These are phyloP conservation scores for Myrmophylax atrothorax DNA, from an alignment of 2,113 vertebrate genomes.

Conservation along the genomic window DNA sequence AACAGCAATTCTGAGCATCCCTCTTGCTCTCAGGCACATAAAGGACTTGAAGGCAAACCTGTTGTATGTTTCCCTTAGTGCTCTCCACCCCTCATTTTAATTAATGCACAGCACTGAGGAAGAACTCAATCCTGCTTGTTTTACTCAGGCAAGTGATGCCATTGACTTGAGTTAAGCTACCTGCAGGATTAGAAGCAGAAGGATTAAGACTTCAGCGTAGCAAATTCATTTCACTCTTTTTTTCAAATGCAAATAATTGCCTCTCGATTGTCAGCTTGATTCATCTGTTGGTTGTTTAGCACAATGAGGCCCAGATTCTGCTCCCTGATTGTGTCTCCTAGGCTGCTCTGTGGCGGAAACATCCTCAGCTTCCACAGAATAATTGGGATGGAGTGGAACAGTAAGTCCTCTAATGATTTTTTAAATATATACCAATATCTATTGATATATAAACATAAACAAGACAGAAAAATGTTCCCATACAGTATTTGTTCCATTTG, in stretches of 20 bases:
- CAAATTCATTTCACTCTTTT: conserved; percentile 23
- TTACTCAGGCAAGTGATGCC: neutral
- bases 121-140: conserved; percentile 23
- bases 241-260: conserved; percentile 25
- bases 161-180: conserved; percentile 34
- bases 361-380: neutral
- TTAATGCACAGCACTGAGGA: neutral
- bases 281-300: neutral
- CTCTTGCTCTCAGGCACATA: neutral
- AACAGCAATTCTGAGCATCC: neutral
- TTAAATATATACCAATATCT: neutral
- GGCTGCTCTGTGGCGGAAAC: neutral
- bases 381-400: neutral
- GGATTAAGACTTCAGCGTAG: conserved; percentile 1
- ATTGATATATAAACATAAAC: neutral
- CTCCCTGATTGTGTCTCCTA: neutral
- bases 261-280: neutral
- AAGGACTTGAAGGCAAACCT: neutral
- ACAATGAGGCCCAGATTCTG: neutral
- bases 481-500: neutral
- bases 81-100: neutral
- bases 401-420: neutral
- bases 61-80: neutral
- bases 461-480: neutral
- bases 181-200: conserved; percentile 6